Evolutionary conservation across 2,888 invertebrate genomes (phyloP).

Genomic region (Cephonodes hylas): DNA sequence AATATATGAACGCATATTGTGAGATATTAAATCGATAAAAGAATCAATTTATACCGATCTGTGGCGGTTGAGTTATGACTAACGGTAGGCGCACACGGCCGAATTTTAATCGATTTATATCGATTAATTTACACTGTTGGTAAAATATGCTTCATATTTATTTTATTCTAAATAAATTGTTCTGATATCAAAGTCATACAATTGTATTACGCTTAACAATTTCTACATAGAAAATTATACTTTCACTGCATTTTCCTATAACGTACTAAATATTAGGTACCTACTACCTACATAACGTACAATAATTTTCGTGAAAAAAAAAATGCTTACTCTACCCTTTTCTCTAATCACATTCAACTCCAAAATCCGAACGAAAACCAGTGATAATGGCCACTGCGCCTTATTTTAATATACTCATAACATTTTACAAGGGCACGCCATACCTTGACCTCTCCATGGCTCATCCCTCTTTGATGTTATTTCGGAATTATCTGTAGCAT

Average conservation of each 20-base stretch:
- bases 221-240: too few relatives aligned
- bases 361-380: neutral
- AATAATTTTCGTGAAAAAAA: neutral
- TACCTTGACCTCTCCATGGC: neutral
- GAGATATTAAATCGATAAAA: constrained; percentile 18
- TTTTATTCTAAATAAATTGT: too few relatives aligned
- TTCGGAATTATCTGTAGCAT: neutral
- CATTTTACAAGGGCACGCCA: neutral
- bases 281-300: too few relatives aligned
- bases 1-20: constrained; percentile 16
- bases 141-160: neutral
- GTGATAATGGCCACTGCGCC: neutral
- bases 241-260: too few relatives aligned
- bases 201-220: too few relatives aligned
- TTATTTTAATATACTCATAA: neutral
- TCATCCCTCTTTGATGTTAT: constrained; percentile 5
- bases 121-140: neutral
- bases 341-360: neutral
- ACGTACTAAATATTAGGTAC: too few relatives aligned
- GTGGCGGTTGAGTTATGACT: constrained; percentile 16
- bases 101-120: neutral
- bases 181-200: too few relatives aligned
- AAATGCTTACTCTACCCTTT: too few relatives aligned
- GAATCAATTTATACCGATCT: constrained; percentile 21
- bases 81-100: neutral